Evolutionary conservation across 2,797 vertebrate genomes (phyloP), one percentile per base, ranked within the genome.

Genomic region (Bovichtus variegatus): DNA sequence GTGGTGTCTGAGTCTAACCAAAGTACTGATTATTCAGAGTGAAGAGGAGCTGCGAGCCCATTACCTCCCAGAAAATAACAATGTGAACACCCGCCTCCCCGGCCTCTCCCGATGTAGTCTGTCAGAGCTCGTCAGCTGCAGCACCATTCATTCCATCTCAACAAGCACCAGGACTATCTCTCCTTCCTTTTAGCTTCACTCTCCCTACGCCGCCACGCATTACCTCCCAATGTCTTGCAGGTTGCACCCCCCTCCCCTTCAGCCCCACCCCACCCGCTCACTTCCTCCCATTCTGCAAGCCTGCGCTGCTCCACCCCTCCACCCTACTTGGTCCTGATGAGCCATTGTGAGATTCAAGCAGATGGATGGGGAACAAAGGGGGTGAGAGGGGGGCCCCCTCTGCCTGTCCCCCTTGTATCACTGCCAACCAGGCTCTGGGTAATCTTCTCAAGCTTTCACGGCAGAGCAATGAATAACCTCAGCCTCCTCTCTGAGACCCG

Each of bases 321-420:
- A 81, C 80, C 83, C 88, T 89, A 92, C 92, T 94, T 86, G 89
- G 91, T 92, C 92, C 89, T 89, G 92, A 94, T 87, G 91, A 95
- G 95, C 95, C 96, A 95, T 95, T 94, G 96, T 94, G 94, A 93
- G 88, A 95, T 94, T 95, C 95, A 96, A 96, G 96, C 97, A 97
- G 97, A 97, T 97, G 97, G 96, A 95, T 96, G 79, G 91, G 93
- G 95, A 95, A 95, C 95, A 95, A 96, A 96, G 93, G 91, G 91
- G 92, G 91, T 90, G 91, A 92, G 91, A 90, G 83, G 92, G 90
- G 86, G 88, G 82, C 82, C 84, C 92, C 92, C 90, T 84, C 88
- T 91, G 85, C 86, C 87, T 89, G 89, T 87, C 92, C 94, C 93
- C 87, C 89, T 92, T 93, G 92, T 94, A 95, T 95, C 94, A 96